Evolutionary conservation across 2,888 invertebrate species (phyloP).

Genomic region (Apocheima hispidaria): DNA sequence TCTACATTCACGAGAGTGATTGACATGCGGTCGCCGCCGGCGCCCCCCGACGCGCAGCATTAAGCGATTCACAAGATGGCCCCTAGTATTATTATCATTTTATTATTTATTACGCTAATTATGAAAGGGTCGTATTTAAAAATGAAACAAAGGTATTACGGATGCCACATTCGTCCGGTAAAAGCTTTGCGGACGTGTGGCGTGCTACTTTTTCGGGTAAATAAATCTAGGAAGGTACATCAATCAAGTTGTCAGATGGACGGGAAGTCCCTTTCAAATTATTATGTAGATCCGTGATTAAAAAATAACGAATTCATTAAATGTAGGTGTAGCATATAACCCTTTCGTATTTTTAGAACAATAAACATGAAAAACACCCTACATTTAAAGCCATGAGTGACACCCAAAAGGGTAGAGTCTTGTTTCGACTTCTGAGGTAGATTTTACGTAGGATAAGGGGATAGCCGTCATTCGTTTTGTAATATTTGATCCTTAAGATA

Average conservation of each 20-base stretch:
- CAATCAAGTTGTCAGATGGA: constrained; percentile 84
- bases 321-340: constrained; percentile 67
- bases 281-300: constrained; percentile 84
- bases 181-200: constrained; percentile 78
- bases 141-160: constrained; percentile 82
- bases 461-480: constrained; percentile 43
- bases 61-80: constrained; percentile 82
- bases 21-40: constrained; percentile 83
- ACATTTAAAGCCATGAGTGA: constrained; percentile 18
- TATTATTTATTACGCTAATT: constrained; percentile 86
- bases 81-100: constrained; percentile 84
- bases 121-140: constrained; percentile 82
- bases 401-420: constrained; percentile 8
- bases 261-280: constrained; percentile 80
- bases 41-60: constrained; percentile 79
- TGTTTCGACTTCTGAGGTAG: constrained; percentile 28
- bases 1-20: constrained; percentile 84
- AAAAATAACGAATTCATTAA: constrained; percentile 78
- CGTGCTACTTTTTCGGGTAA: constrained; percentile 77
- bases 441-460: constrained; percentile 16
- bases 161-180: constrained; percentile 73
- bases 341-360: constrained; percentile 59
- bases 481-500: constrained; percentile 49
- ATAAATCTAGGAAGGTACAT: constrained; percentile 83
- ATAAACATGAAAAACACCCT: constrained; percentile 31